Conservation (phyloP, 2,113 vertebrate genomes). For the Tenrec ecaudatus region DNA sequence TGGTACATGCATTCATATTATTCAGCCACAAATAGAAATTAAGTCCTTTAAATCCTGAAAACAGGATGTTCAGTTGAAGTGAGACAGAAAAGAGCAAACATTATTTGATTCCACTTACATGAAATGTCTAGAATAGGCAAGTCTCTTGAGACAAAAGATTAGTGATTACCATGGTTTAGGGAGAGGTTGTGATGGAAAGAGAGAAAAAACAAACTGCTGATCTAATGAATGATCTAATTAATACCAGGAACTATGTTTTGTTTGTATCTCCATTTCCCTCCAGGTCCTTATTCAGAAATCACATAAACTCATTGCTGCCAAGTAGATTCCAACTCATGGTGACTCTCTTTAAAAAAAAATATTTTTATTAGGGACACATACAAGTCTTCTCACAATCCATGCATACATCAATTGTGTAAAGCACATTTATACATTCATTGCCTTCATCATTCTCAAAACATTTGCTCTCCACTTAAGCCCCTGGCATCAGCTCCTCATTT, state of each 20-base stretch:
- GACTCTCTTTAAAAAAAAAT: no score
- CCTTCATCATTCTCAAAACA: no score
- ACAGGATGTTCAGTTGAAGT: neutral
- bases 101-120: neutral
- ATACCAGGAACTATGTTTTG: slow-evolving; percentile 36
- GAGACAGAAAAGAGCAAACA: neutral
- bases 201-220: neutral
- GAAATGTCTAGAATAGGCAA: neutral
- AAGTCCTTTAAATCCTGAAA: neutral
- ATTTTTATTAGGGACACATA: no score
- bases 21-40: neutral
- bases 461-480: no score
- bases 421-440: no score
- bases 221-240: neutral
- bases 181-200: neutral
- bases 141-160: neutral
- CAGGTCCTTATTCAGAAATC: neutral
- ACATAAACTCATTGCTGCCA: neutral
- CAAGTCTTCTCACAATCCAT: no score
- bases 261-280: slow-evolving; percentile 9
- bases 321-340: neutral
- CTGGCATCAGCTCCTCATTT: no score
- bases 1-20: neutral
- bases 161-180: neutral
- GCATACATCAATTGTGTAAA: no score